Percentiles rank a stretch among this genome's conserved stretches.
phyloP scores from a whole-genome alignment of 2,888 invertebrate genomes.

The Zaprionus obscuricornis region DNA sequence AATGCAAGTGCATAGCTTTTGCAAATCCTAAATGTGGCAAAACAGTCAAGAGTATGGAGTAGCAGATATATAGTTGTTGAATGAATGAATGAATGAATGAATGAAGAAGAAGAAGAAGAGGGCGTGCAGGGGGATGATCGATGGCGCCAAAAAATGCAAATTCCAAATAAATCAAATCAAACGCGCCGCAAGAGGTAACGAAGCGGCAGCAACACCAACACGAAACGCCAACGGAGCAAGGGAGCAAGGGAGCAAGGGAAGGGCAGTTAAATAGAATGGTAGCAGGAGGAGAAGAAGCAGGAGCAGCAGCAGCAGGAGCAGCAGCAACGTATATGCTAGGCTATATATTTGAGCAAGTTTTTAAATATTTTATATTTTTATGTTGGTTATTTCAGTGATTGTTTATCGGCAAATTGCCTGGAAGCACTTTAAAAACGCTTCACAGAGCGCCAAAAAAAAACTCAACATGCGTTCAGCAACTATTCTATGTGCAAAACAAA shows the following conservation, averaged over 20 bases:
- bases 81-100: no score
- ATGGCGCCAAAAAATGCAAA: slow-evolving; percentile 66
- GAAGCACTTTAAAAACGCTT: slow-evolving; percentile 82
- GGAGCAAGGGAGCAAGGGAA: not conserved
- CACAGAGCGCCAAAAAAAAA: slow-evolving; percentile 54
- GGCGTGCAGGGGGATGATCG: no score
- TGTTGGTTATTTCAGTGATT: slow-evolving; percentile 75
- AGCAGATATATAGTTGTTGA: no score
- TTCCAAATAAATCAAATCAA: slow-evolving; percentile 76
- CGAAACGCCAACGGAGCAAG: slow-evolving; percentile 50
- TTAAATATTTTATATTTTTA: slow-evolving; percentile 78
- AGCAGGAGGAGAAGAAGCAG: not conserved
- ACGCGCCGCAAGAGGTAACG: slow-evolving; percentile 77
- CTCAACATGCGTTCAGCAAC: not conserved
- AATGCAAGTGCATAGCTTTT: slow-evolving; percentile 55
- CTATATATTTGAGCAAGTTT: slow-evolving; percentile 65
- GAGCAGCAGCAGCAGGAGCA: slow-evolving; percentile 2
- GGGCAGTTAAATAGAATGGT: not conserved
- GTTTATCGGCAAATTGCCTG: slow-evolving; percentile 81
- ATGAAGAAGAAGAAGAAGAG: no score
- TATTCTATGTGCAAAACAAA: no score
- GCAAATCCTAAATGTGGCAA: not conserved
- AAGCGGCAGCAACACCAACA: slow-evolving; percentile 80
- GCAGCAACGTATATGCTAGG: slow-evolving; percentile 17
- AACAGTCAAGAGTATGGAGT: no score